Conservation (phyloP, 2,113 vertebrate species). For the Eulacestoma nigropectus region DNA sequence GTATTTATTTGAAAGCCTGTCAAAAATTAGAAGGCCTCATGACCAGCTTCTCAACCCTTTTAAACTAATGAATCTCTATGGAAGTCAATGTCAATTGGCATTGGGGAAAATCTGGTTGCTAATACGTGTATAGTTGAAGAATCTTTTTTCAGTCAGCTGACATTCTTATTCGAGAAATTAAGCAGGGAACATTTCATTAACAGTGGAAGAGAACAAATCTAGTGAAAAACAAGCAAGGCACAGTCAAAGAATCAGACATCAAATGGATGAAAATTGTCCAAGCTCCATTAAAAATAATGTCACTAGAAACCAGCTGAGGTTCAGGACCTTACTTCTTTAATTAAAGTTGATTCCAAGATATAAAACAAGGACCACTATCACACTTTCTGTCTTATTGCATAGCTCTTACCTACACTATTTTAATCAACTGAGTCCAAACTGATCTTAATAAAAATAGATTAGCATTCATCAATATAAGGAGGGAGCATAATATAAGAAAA, state of each 20-base stretch:
- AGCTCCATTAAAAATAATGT: background rate
- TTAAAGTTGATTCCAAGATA: conserved; percentile 35
- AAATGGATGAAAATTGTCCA: background rate
- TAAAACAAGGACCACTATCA: background rate
- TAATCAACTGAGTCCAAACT: conserved; percentile 18
- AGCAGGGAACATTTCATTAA: background rate
- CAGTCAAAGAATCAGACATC: background rate
- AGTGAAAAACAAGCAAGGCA: background rate
- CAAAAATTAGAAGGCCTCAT: background rate
- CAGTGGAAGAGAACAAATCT: background rate
- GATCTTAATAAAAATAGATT: conserved; percentile 59
- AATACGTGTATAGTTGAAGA: background rate
- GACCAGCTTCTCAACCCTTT: background rate
- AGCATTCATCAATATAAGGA: background rate
- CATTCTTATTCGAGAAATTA: background rate
- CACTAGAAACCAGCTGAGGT: background rate
- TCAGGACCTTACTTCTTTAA: background rate
- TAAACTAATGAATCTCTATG: background rate
- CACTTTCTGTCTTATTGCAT: background rate
- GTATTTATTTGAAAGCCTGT: background rate
- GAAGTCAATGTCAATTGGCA: background rate
- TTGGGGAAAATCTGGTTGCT: background rate
- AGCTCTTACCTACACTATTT: background rate
- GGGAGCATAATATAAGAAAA: conserved; percentile 23
- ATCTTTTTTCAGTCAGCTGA: background rate